A percentile compares a stretch with the other conserved stretches of the same genome.
Conservation (phyloP, 2,888 invertebrate species). For the Drosophila lutescens region DNA sequence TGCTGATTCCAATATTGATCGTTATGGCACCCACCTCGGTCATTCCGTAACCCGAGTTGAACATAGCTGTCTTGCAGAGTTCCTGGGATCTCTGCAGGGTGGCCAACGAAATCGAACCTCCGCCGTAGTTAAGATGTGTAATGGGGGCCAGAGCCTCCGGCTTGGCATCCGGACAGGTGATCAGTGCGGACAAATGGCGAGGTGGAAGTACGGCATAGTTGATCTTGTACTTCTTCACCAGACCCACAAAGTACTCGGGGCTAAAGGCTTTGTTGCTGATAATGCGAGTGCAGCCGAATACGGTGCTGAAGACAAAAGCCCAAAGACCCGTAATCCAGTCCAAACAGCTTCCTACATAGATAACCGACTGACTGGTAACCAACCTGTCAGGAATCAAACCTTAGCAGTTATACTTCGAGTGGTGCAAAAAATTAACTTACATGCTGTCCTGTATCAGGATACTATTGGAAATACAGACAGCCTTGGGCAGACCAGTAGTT, state of each 20-base stretch:
- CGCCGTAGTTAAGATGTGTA: slow-evolving; percentile 65
- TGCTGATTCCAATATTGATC: slow-evolving; percentile 56
- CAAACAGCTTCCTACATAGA: slow-evolving; percentile 60
- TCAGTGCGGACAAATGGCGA: slow-evolving; percentile 60
- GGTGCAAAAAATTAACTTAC: slow-evolving; percentile 24
- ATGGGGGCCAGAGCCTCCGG: slow-evolving; percentile 58
- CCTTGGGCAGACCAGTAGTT: slow-evolving; percentile 73
- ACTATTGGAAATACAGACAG: slow-evolving; percentile 60
- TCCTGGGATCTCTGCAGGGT: slow-evolving; percentile 62
- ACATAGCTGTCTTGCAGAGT: slow-evolving; percentile 54
- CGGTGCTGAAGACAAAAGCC: slow-evolving; percentile 59
- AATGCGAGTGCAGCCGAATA: slow-evolving; percentile 66
- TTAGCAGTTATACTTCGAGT: not conserved
- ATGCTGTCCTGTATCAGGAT: slow-evolving; percentile 50
- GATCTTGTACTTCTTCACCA: slow-evolving; percentile 73
- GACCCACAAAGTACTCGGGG: slow-evolving; percentile 63
- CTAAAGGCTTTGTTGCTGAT: slow-evolving; percentile 68
- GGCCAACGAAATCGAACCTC: slow-evolving; percentile 56
- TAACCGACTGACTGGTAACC: slow-evolving; percentile 57
- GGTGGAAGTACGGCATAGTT: slow-evolving; percentile 65
- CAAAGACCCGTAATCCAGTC: slow-evolving; percentile 74
- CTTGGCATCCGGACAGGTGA: slow-evolving; percentile 56
- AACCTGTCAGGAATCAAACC: slow-evolving; percentile 35
- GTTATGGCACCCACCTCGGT: slow-evolving; percentile 71
- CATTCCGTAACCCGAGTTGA: slow-evolving; percentile 71